phyloP scores from a whole-genome alignment of 2,888 invertebrate genomes.

The Maniola hyperantus region DNA sequence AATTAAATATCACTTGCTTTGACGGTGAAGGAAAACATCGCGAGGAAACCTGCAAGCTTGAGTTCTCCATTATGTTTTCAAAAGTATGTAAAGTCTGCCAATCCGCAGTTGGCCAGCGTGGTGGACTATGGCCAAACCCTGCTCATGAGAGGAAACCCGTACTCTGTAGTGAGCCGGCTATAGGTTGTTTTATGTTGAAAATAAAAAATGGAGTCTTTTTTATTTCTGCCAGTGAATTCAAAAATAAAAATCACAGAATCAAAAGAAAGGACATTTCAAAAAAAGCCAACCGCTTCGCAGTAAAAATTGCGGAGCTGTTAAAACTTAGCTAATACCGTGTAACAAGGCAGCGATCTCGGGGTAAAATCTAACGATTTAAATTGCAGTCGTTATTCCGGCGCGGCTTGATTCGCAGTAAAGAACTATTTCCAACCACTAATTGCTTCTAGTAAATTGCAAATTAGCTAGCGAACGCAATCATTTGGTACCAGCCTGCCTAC shows the following conservation, averaged over 20 bases:
- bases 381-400: conserved; percentile 40
- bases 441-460: conserved; percentile 56
- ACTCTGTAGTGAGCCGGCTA: too few species aligned
- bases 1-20: too few species aligned
- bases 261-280: conserved; percentile 33
- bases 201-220: neutral
- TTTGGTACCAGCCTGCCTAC: neutral
- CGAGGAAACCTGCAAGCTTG: too few species aligned
- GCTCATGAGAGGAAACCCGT: too few species aligned
- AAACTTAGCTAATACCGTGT: conserved; percentile 36
- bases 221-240: neutral
- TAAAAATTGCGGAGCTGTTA: conserved; percentile 38
- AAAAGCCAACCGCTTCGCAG: conserved; percentile 29
- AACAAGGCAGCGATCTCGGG: conserved; percentile 33
- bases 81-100: too few species aligned
- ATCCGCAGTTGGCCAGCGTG: too few species aligned
- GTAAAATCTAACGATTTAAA: conserved; percentile 42
- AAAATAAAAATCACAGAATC: conserved; percentile 10
- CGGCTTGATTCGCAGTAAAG: conserved; percentile 39
- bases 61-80: too few species aligned
- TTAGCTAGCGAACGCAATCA: conserved; percentile 40
- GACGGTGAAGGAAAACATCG: too few species aligned
- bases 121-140: too few species aligned
- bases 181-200: too few species aligned
- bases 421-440: conserved; percentile 51